Conservation (phyloP, 2,888 invertebrate species). For the Altica lythri region DNA sequence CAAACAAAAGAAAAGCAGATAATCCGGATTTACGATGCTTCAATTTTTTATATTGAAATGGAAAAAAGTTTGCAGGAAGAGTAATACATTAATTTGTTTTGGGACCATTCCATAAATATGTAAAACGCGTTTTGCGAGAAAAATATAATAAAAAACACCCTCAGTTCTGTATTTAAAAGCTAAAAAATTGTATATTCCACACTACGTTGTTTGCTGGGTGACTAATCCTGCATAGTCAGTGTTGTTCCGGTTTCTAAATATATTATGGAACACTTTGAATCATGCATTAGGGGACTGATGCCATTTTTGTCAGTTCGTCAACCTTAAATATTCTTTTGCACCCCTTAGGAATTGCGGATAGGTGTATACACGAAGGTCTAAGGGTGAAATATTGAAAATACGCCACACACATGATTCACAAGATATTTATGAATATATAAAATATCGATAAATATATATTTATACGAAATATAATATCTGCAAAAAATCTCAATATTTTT, state of each 20-base stretch:
- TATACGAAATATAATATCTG: too few relatives aligned
- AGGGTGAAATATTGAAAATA: too few relatives aligned
- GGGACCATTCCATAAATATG: slow-evolving; percentile 9
- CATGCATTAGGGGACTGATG: background rate
- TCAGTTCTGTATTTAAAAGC: slow-evolving; percentile 1
- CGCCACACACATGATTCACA: too few relatives aligned
- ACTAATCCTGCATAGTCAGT: slow-evolving; percentile 1
- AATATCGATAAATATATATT: too few relatives aligned
- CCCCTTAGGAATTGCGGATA: too few relatives aligned
- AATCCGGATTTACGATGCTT: slow-evolving; percentile 18
- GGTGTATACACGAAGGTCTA: too few relatives aligned
- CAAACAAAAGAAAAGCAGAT: slow-evolving; percentile 12
- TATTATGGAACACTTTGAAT: background rate
- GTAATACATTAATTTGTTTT: slow-evolving; percentile 15
- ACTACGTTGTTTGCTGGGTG: background rate
- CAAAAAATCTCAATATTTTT: too few relatives aligned
- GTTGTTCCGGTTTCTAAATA: background rate
- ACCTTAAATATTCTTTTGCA: background rate
- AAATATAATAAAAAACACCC: slow-evolving; percentile 11
- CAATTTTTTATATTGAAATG: slow-evolving; percentile 22
- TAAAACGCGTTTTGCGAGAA: background rate
- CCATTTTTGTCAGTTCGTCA: background rate
- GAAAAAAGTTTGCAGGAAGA: slow-evolving; percentile 10
- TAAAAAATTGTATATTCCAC: slow-evolving; percentile 5
- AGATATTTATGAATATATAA: too few relatives aligned